Base-by-base conservation (phyloP, 1,140 invertebrate species). In the Augochlora pura region DNA sequence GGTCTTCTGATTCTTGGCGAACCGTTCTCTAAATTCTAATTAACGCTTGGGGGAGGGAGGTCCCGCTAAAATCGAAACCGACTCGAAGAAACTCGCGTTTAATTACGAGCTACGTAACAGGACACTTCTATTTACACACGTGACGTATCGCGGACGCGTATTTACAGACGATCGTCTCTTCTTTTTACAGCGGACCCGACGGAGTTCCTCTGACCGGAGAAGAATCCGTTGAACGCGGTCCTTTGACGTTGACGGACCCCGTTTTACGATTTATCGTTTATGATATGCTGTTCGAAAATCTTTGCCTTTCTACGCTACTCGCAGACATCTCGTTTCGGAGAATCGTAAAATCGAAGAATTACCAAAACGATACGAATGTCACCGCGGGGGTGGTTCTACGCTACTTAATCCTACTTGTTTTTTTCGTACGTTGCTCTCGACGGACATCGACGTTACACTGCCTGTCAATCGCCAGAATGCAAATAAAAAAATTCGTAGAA, bases 1-100 rank as follows among this genome's bases (percentile, higher is more conserved):
- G 88, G 76, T 88, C 84, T 88, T 86, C 87, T 86, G 79, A 85
- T 69, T 42, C 32, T 81, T 18, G 1, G 12, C 68, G 65, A 59
- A 42, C 54, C 21, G n/a, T 18, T n/a, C 6, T 52, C 67, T 21
- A 52, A 14, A 52, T 18, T 52, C 49, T 52, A 52, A 54, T 16
- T 38, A 46, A 9, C 57, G 7, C 27, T 57, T 14, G 18, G 12
- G 21, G 16, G 10, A 14, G 0, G 32, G 27, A 14, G 23, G n/a
- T n/a, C 14, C 46, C 25, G 21, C n/a, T 5, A n/a, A 60, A 60
- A n/a, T 60, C 3, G 23, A 5, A 62, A 32, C 60, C 12, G 27
- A 32, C 27, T 7, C 12, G 27, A 16, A n/a, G 27, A 18, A 27
- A 6, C 60, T 62, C 27, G 27, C 60, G 16, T 16, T 38, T 62